Evolutionary conservation across 2,797 vertebrate genomes (phyloP).

Genomic region (Brachymystax lenok): DNA sequence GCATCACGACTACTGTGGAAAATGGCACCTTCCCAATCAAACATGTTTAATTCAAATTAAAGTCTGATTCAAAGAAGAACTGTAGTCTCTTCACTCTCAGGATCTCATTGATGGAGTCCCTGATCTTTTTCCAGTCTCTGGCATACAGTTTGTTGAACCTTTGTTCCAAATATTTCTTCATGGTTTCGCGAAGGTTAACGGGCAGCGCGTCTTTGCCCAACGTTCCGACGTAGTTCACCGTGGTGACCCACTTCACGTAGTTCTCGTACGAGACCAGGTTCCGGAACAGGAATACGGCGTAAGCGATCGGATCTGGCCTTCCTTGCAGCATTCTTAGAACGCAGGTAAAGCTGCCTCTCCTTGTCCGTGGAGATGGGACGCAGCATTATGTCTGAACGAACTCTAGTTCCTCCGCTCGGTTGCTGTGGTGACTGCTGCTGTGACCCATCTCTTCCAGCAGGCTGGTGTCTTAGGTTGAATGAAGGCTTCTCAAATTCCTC

Average conservation of each 20-base stretch:
- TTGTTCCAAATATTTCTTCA: slow-evolving; percentile 66
- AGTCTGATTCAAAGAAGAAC: slow-evolving; percentile 57
- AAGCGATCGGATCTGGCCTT: slow-evolving; percentile 67
- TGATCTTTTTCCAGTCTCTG: slow-evolving; percentile 68
- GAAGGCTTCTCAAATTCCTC: slow-evolving; percentile 16
- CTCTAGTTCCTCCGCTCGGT: slow-evolving; percentile 61
- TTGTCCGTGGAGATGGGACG: slow-evolving; percentile 52
- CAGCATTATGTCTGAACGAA: slow-evolving; percentile 67
- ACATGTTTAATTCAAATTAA: background rate
- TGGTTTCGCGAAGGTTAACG: slow-evolving; percentile 61
- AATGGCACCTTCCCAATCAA: background rate
- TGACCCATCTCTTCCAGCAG: slow-evolving; percentile 30
- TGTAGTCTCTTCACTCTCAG: slow-evolving; percentile 68
- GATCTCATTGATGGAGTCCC: slow-evolving; percentile 71
- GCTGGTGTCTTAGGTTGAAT: background rate
- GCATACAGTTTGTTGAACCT: slow-evolving; percentile 63
- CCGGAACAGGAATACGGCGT: slow-evolving; percentile 72
- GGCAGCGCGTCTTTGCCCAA: slow-evolving; percentile 70
- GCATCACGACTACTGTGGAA: background rate
- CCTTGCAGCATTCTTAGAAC: slow-evolving; percentile 60
- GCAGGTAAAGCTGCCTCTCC: slow-evolving; percentile 6
- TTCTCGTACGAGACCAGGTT: slow-evolving; percentile 68
- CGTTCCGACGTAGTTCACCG: slow-evolving; percentile 71
- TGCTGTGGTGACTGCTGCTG: slow-evolving; percentile 55
- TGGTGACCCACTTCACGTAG: slow-evolving; percentile 70